Conservation (phyloP, 2,113 vertebrate species). For the Menura novaehollandiae region DNA sequence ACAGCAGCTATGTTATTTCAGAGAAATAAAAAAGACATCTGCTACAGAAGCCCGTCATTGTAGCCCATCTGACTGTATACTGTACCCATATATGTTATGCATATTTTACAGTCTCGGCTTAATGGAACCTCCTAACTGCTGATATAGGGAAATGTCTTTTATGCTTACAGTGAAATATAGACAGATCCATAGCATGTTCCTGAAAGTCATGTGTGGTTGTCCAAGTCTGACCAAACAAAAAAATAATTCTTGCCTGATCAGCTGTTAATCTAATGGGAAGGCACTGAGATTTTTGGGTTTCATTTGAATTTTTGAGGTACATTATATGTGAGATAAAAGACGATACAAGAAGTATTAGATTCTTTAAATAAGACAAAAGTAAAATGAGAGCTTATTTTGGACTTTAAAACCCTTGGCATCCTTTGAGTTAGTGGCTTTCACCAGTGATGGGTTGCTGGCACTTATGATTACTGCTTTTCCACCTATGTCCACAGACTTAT, state of each 20-base stretch:
- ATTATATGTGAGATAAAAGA: neutral
- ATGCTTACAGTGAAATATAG: slow-evolving; percentile 33
- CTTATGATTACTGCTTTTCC: neutral
- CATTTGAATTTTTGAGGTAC: neutral
- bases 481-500: neutral
- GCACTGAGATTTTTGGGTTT: neutral
- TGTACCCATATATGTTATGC: neutral
- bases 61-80: neutral
- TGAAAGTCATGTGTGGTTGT: slow-evolving; percentile 36
- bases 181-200: slow-evolving; percentile 48
- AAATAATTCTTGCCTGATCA: slow-evolving; percentile 9
- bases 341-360: neutral
- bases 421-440: neutral
- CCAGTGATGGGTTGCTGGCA: neutral
- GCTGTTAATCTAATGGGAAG: neutral
- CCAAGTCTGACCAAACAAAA: slow-evolving; percentile 33
- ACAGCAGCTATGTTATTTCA: neutral
- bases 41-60: neutral
- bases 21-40: slow-evolving; percentile 18
- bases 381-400: neutral
- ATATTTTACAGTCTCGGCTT: slow-evolving; percentile 23
- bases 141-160: slow-evolving; percentile 22
- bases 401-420: neutral
- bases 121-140: slow-evolving; percentile 40
- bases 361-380: neutral